Evolutionary conservation across 2,888 invertebrate species (phyloP).

Genomic region (Zygothrica quintamaculata): DNA sequence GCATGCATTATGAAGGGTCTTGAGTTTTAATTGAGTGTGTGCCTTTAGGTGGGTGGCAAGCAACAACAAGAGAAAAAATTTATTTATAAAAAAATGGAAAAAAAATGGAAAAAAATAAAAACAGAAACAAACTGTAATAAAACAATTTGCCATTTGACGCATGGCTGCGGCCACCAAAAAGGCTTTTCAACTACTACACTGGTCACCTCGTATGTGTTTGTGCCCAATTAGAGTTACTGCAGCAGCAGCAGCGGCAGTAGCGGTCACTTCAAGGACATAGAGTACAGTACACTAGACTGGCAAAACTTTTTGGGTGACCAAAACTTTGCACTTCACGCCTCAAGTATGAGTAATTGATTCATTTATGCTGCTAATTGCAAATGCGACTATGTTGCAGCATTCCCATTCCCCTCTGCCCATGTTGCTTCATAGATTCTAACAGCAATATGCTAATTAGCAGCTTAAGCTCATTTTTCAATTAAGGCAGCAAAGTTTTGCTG

Average conservation of each 20-base stretch:
- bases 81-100: constrained; percentile 18
- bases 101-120: constrained; percentile 16
- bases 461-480: constrained; percentile 79
- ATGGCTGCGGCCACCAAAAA: constrained; percentile 44
- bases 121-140: constrained; percentile 63
- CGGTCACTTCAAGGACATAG: constrained; percentile 74
- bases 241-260: constrained; percentile 35
- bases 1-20: constrained; percentile 79
- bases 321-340: constrained; percentile 69
- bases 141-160: constrained; percentile 70
- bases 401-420: not conserved
- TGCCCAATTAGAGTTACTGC: constrained; percentile 73
- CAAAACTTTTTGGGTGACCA: constrained; percentile 58
- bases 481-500: constrained; percentile 56
- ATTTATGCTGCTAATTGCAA: constrained; percentile 81
- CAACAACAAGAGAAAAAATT: constrained; percentile 13
- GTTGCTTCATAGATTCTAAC: not conserved
- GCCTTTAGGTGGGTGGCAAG: constrained; percentile 28
- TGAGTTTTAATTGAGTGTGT: constrained; percentile 83
- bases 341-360: constrained; percentile 83
- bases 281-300: constrained; percentile 25
- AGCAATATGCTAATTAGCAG: constrained; percentile 74
- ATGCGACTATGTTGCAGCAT: constrained; percentile 38
- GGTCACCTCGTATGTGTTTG: constrained; percentile 51
- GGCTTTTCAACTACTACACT: constrained; percentile 31